phyloP scores from a whole-genome alignment of 1,140 invertebrate genomes.

The Eupeodes corollae region DNA sequence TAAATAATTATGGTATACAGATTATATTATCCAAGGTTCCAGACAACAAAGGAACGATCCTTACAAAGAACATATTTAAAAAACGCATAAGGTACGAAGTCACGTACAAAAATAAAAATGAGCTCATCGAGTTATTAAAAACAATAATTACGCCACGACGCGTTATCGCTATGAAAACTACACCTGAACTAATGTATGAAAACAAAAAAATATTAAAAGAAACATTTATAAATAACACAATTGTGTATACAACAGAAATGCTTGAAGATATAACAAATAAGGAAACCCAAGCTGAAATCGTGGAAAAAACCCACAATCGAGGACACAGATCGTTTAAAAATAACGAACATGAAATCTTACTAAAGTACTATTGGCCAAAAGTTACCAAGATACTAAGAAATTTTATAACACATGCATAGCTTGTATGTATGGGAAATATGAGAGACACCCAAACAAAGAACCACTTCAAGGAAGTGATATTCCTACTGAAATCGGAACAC shows the following conservation, averaged over 20 bases:
- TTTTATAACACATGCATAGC: background rate
- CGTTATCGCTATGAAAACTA: background rate
- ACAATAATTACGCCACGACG: background rate
- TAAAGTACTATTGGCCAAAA: slow-evolving; percentile 6
- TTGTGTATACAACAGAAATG: background rate
- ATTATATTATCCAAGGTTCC: background rate
- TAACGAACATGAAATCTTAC: slow-evolving; percentile 2
- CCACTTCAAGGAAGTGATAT: too few relatives aligned
- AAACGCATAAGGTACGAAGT: background rate
- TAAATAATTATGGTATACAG: slow-evolving; percentile 3
- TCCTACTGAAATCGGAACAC: too few relatives aligned
- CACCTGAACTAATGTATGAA: slow-evolving; percentile 3
- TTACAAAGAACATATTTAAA: background rate
- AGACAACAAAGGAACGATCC: background rate
- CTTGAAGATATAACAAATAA: background rate
- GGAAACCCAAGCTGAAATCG: background rate
- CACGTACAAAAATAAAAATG: background rate
- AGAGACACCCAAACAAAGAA: too few relatives aligned
- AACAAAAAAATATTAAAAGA: background rate
- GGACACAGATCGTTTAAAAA: slow-evolving; percentile 6
- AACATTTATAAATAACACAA: background rate
- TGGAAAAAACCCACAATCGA: slow-evolving; percentile 1
- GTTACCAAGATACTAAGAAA: slow-evolving; percentile 5
- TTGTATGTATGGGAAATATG: too few relatives aligned
- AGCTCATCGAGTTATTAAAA: slow-evolving; percentile 1